These are phyloP conservation scores for Ancistrus triradiatus DNA, from an alignment of 2,113 vertebrate genomes.

Conservation along the genomic window DNA sequence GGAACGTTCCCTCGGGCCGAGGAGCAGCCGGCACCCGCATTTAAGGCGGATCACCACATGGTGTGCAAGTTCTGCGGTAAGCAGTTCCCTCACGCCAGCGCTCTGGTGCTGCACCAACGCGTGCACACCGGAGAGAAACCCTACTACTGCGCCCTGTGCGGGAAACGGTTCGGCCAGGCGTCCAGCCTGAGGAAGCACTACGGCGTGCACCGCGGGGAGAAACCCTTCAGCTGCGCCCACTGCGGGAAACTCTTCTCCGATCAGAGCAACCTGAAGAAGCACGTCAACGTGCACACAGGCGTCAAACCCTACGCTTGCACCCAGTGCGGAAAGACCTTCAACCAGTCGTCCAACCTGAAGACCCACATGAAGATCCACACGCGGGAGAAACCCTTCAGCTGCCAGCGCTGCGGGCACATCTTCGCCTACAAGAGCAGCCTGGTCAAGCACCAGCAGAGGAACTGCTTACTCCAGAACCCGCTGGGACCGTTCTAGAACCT, in stretches of 20 bases:
- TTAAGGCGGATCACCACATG: background rate
- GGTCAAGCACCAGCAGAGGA: conserved; percentile 45
- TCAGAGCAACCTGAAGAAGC: conserved; percentile 46
- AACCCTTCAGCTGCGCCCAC: conserved; percentile 48
- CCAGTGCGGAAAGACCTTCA: conserved; percentile 48
- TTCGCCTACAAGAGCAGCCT: conserved; percentile 45
- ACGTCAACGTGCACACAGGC: conserved; percentile 47
- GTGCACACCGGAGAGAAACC: conserved; percentile 47
- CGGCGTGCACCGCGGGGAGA: conserved; percentile 50
- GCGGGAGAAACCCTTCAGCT: conserved; percentile 44
- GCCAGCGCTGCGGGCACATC: conserved; percentile 37
- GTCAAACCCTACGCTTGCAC: conserved; percentile 44
- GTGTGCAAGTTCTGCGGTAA: conserved; percentile 48
- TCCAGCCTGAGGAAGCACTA: conserved; percentile 51
- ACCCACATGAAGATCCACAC: conserved; percentile 51
- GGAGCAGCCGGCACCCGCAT: background rate
- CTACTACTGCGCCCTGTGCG: conserved; percentile 47
- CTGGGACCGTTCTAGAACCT: background rate
- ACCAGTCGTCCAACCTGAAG: conserved; percentile 50
- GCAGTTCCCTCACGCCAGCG: conserved; percentile 38
- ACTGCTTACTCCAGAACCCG: conserved; percentile 17
- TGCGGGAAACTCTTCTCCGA: conserved; percentile 49
- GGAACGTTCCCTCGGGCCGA: conserved; percentile 3
- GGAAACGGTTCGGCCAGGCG: conserved; percentile 47
- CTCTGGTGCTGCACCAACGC: conserved; percentile 44